These are phyloP conservation scores for Caenorhabditis zanzibari DNA, from an alignment of 2,888 invertebrate species.

Conservation along the genomic window DNA sequence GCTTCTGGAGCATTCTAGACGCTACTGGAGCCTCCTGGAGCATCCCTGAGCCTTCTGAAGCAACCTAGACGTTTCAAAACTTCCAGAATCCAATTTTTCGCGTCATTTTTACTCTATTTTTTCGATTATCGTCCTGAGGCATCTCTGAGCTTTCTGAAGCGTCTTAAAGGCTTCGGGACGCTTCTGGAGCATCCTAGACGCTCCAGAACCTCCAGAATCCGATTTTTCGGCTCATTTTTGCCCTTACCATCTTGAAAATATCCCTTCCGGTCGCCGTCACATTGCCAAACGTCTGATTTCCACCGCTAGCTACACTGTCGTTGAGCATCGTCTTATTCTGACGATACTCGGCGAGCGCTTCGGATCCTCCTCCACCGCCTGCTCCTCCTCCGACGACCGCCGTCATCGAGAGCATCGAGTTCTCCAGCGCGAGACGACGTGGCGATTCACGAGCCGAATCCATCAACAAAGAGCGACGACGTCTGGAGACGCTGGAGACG, in stretches of 20 bases:
- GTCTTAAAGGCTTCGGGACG: no score
- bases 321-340: conserved; percentile 11
- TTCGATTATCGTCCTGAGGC: no score
- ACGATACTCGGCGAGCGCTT: conserved; percentile 22
- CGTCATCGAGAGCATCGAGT: conserved; percentile 29
- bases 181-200: no score
- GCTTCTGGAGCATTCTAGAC: neutral
- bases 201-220: neutral
- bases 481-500: neutral
- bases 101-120: neutral
- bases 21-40: no score
- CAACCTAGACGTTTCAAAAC: no score
- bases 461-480: conserved; percentile 36
- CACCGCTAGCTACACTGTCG: neutral
- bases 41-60: no score
- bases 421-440: conserved; percentile 37
- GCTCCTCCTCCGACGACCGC: no score
- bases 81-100: neutral
- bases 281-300: neutral
- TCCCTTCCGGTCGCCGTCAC: conserved; percentile 27
- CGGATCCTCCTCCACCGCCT: neutral
- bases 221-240: neutral
- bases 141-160: no score
- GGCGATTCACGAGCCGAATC: conserved; percentile 34
- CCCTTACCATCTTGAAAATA: conserved; percentile 39